Base-by-base conservation (phyloP, 2,797 vertebrate genomes). In the Florisuga fusca region DNA sequence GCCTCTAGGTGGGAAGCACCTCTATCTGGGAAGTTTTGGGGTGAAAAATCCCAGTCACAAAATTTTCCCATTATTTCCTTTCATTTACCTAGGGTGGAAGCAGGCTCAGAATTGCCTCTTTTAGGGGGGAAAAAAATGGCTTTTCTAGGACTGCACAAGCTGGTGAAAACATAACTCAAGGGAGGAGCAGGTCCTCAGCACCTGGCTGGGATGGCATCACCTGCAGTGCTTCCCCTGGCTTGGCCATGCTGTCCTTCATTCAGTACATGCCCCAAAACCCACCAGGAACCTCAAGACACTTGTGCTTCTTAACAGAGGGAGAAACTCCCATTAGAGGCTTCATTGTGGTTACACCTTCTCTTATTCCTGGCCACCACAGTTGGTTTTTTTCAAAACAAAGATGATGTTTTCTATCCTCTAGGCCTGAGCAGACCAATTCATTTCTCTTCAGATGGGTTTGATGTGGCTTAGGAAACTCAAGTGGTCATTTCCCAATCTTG, bases 331-430 rank as follows among this genome's bases (percentile, higher is more conserved):
- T 53, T 27, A 77, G 50, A 87, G 62, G 23, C 43, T 93, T 57
- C 41, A 1, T 7, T 80, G 87, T 0, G 6, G 91, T 96, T 95
- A 89, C 23, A 12, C 38, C 87, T 94, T n/a, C 72, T 87, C 46
- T 91, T 96, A 91, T 88, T 96, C 38, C 90, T 93, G 93, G 93
- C 82, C 2, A 0, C 79, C 8, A 2, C 0, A 0, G 89, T 45
- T 94, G 87, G 87, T 62, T 94, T 90, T 87, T 91, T 91, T 81
- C 92, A 80, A 94, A 97, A 95, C 89, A 95, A 96, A 95, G 73
- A 54, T 53, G 31, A 26, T 66, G 69, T 91, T 96, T 95, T 89
- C 91, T 85, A 77, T 78, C 64, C 84, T 89, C 92, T 83, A 75
- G 68, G 68, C 62, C 84, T 4, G 1, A 96, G 89, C 53, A 87